Conservation (phyloP, 2,888 invertebrate genomes). For the Sylvicola fuscatus region DNA sequence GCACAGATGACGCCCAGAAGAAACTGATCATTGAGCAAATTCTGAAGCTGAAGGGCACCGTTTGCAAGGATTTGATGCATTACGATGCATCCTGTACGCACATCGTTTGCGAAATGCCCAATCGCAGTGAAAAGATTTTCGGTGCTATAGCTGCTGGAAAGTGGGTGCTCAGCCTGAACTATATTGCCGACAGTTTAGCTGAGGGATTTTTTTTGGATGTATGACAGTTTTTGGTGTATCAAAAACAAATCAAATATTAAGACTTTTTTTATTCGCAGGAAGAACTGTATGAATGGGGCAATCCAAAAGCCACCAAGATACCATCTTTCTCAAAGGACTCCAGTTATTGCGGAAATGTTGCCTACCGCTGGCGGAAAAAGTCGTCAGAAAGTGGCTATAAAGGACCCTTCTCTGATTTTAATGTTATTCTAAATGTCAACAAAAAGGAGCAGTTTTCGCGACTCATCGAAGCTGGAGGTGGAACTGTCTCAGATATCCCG, state of each 20-base stretch:
- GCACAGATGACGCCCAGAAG: constrained; percentile 12
- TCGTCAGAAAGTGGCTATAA: constrained; percentile 16
- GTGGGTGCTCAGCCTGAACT: constrained; percentile 71
- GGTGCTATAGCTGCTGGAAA: constrained; percentile 72
- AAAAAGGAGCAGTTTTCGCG: constrained; percentile 40
- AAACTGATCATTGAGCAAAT: constrained; percentile 6
- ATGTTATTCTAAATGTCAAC: constrained; percentile 36
- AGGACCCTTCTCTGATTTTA: constrained; percentile 31
- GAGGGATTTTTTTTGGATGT: constrained; percentile 42
- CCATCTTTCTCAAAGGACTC: constrained; percentile 25
- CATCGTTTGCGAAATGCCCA: constrained; percentile 49
- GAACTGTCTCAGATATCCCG: constrained; percentile 35
- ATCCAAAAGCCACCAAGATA: constrained; percentile 35
- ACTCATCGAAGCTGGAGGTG: constrained; percentile 61
- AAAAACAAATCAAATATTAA: constrained; percentile 1
- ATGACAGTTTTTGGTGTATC: too few species aligned
- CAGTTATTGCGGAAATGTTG: constrained; percentile 33
- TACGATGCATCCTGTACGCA: constrained; percentile 52
- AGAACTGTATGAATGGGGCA: constrained; percentile 70
- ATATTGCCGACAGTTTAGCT: constrained; percentile 44
- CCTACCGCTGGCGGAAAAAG: constrained; percentile 47
- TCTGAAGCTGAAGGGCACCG: constrained; percentile 6
- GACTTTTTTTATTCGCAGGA: constrained; percentile 32
- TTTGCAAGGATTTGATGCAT: constrained; percentile 18
- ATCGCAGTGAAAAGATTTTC: constrained; percentile 72